Conservation (phyloP, 1,140 invertebrate species). For the Onthophagus taurus region DNA sequence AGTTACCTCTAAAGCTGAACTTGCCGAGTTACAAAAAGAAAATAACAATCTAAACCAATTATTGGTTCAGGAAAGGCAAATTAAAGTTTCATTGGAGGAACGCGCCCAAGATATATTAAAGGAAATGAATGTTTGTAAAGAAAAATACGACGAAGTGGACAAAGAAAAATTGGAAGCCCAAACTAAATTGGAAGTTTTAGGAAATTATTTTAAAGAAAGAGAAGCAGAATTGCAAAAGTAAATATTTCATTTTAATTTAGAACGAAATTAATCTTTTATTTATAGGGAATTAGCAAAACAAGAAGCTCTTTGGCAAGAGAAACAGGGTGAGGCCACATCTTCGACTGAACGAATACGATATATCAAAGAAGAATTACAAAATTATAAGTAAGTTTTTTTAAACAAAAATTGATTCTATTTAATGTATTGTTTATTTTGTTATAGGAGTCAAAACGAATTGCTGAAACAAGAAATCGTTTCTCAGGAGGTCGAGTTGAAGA, state of each 20-base stretch:
- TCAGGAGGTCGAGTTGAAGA: conserved; percentile 67
- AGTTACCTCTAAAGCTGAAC: conserved; percentile 42
- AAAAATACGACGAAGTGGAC: conserved; percentile 60
- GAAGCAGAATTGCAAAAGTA: conserved; percentile 78
- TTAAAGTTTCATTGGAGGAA: conserved; percentile 27
- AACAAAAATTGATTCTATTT: not conserved
- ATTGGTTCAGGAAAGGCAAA: conserved; percentile 37
- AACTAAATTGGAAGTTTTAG: conserved; percentile 73
- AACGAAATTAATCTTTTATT: conserved; percentile 24
- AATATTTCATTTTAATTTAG: conserved; percentile 18
- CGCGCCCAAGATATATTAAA: conserved; percentile 28
- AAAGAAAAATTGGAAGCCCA: conserved; percentile 71
- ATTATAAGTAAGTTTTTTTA: conserved; percentile 55
- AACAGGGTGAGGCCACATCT: conserved; percentile 70
- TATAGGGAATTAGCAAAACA: conserved; percentile 66
- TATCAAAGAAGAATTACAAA: conserved; percentile 70
- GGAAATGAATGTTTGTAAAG: conserved; percentile 45
- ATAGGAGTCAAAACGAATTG: conserved; percentile 60
- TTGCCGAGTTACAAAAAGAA: conserved; percentile 40
- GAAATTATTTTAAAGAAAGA: conserved; percentile 81
- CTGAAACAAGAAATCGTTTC: conserved; percentile 69
- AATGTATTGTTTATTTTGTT: not conserved
- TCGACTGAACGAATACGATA: conserved; percentile 66
- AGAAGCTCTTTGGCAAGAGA: conserved; percentile 71
- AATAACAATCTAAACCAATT: conserved; percentile 34